These are phyloP conservation scores for Zenarchopterus dispar DNA, from an alignment of 2,797 vertebrate genomes.

Conservation along the genomic window DNA sequence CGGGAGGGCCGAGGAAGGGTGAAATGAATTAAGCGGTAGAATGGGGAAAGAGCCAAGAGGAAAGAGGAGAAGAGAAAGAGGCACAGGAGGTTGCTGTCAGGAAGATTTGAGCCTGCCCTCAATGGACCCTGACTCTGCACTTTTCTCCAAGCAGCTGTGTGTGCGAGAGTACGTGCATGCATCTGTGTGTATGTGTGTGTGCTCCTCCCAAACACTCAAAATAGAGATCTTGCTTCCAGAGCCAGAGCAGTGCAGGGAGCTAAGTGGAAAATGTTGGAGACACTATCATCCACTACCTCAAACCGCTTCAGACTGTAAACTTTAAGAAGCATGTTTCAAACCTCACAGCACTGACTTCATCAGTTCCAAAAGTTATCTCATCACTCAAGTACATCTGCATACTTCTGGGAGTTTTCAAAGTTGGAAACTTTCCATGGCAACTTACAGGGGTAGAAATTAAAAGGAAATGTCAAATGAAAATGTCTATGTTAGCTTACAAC, in stretches of 20 bases:
- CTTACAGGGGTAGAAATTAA: no score
- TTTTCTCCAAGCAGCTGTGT: slow-evolving; percentile 60
- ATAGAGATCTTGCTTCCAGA: slow-evolving; percentile 60
- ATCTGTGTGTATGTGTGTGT: slow-evolving; percentile 34
- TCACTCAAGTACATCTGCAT: neutral
- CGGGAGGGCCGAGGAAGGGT: slow-evolving; percentile 35
- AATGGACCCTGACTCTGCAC: slow-evolving; percentile 77
- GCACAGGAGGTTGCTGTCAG: slow-evolving; percentile 68
- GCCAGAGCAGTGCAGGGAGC: slow-evolving; percentile 48
- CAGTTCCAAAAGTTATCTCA: neutral
- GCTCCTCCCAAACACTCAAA: slow-evolving; percentile 56
- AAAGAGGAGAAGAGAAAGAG: slow-evolving; percentile 41
- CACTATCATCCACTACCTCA: slow-evolving; percentile 26
- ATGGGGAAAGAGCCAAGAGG: slow-evolving; percentile 38
- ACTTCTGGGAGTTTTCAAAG: no score
- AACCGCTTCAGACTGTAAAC: neutral
- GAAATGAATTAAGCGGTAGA: slow-evolving; percentile 40
- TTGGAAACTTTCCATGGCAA: no score
- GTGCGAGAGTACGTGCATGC: slow-evolving; percentile 24
- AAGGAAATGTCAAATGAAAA: no score
- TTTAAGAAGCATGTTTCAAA: neutral
- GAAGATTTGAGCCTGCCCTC: slow-evolving; percentile 78
- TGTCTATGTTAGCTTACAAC: no score
- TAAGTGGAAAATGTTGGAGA: slow-evolving; percentile 47
- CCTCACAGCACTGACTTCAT: neutral